Evolutionary conservation across 2,113 vertebrate genomes (phyloP).

Genomic region (Todiramphus saurophagus): DNA sequence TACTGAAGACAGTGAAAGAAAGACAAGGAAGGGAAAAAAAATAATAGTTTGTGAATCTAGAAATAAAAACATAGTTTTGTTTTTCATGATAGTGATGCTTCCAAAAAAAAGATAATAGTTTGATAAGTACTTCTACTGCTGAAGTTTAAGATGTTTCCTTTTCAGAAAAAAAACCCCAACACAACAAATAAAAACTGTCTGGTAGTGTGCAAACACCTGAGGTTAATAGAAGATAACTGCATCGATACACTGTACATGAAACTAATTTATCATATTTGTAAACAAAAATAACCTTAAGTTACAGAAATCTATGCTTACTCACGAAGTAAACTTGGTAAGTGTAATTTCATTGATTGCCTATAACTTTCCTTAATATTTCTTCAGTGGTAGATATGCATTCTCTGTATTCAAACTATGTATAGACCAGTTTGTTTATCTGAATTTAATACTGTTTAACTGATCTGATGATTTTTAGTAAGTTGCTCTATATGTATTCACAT

Average conservation of each 20-base stretch:
- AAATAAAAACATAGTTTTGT: background rate
- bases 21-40: background rate
- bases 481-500: background rate
- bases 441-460: background rate
- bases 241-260: background rate
- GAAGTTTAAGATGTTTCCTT: background rate
- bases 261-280: slow-evolving; percentile 14
- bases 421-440: background rate
- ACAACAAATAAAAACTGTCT: background rate
- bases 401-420: background rate
- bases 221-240: background rate
- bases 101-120: background rate
- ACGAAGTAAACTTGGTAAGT: slow-evolving; percentile 14
- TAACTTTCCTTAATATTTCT: slow-evolving; percentile 12
- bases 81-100: background rate
- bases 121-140: background rate
- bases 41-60: background rate
- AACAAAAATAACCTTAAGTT: background rate
- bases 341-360: slow-evolving; percentile 10
- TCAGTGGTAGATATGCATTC: background rate
- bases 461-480: background rate
- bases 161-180: background rate
- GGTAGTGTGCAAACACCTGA: background rate
- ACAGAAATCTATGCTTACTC: slow-evolving; percentile 47
- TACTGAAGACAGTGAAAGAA: background rate